These are phyloP conservation scores for Sialis fuliginosa DNA, from an alignment of 2,888 invertebrate genomes.

Conservation along the genomic window DNA sequence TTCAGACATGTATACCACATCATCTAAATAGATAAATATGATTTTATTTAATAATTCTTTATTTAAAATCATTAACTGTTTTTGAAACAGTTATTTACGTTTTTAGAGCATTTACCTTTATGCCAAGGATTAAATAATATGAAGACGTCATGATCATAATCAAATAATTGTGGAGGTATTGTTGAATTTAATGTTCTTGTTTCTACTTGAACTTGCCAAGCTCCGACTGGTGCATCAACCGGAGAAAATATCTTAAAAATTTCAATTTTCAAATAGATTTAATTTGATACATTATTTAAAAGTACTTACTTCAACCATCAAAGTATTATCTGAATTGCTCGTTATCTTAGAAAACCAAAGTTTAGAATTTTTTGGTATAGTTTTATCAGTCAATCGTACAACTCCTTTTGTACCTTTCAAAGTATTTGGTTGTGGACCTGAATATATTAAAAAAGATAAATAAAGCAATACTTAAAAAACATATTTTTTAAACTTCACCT, in stretches of 20 bases:
- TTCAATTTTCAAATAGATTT: background rate
- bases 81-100: background rate
- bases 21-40: slow-evolving; percentile 31
- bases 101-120: slow-evolving; percentile 36
- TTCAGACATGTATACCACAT: slow-evolving; percentile 59
- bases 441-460: background rate
- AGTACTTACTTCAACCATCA: slow-evolving; percentile 23
- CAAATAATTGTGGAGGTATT: slow-evolving; percentile 27
- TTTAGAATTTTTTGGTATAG: slow-evolving; percentile 14
- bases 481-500: slow-evolving; percentile 27
- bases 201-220: slow-evolving; percentile 46
- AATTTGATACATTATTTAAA: background rate
- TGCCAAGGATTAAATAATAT: slow-evolving; percentile 73
- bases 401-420: slow-evolving; percentile 36
- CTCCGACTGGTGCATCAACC: slow-evolving; percentile 43
- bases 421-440: slow-evolving; percentile 30
- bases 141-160: slow-evolving; percentile 49
- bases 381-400: slow-evolving; percentile 15
- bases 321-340: slow-evolving; percentile 17
- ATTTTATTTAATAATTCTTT: background rate
- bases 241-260: slow-evolving; percentile 41
- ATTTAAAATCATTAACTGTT: background rate
- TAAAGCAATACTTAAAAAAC: background rate
- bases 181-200: slow-evolving; percentile 29
- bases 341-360: slow-evolving; percentile 21